These are phyloP conservation scores for Urocitellus parryii DNA, from an alignment of 2,113 vertebrate genomes.

Conservation along the genomic window DNA sequence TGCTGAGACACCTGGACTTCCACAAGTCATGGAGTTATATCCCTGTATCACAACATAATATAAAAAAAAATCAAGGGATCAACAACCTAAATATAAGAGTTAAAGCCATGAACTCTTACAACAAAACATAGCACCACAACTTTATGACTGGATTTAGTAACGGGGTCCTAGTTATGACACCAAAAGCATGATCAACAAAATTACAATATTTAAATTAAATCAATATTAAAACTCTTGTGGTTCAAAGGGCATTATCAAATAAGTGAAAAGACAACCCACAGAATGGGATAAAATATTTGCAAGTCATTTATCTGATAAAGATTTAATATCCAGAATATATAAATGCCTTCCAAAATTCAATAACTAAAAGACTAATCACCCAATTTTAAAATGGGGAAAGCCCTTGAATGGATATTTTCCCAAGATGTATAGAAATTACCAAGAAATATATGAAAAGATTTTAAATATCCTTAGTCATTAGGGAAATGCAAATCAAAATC, in stretches of 20 bases:
- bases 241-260: background rate
- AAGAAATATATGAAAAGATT: background rate
- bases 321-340: background rate
- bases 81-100: background rate
- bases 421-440: background rate
- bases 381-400: background rate
- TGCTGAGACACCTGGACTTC: background rate
- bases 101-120: background rate
- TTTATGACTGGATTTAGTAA: background rate
- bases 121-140: background rate
- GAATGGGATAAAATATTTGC: background rate
- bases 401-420: background rate
- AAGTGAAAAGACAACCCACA: background rate
- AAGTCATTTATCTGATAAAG: background rate
- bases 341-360: background rate
- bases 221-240: background rate
- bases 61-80: background rate
- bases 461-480: background rate
- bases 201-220: background rate
- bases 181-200: background rate
- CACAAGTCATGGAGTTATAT: background rate
- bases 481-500: background rate
- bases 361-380: background rate
- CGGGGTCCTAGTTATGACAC: background rate
- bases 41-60: background rate